Evolutionary conservation across 2,888 invertebrate species (phyloP), one percentile per base, ranked within the genome.

Genomic region (Luperina nickerlii): DNA sequence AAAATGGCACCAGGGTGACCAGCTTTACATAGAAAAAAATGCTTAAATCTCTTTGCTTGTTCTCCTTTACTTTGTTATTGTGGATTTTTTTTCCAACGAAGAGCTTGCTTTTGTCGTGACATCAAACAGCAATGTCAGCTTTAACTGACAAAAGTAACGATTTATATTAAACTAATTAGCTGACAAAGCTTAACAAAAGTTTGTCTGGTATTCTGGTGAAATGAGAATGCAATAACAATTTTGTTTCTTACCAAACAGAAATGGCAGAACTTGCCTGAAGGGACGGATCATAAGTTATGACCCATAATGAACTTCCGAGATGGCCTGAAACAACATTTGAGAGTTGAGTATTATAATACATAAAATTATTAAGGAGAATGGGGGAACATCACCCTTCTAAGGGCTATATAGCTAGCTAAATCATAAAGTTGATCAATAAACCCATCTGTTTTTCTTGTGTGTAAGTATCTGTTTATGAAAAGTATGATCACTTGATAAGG

Each of bases 161-260:
- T 75, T 13, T 54, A 24, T 74, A 78, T 78, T 48, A 82, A 78
- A 72, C 60, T 65, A 76, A 80, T 76, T 76, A 81, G 38, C 67
- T 84, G 75, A 84, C 45, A 79, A 75, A 48, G 57, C 32, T 62
- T 74, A 82, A 62, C 54, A 83, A 74, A 83, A 83, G 65, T 83
- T 83, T 18, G 51, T 67, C 42, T 74, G 32, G 27, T 18, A 32
- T 78, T 57, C 42, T 48, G 45, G 1, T 74, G 51, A 62, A 78
- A 57, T 71, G 78, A 78, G 45, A 83, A 79, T 78, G 83, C 67
- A 83, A 70, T 83, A 83, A 78, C 83, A 78, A 83, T 83, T 83
- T 74, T 79, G 83, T 83, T 83, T 71, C 66, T 83, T 83, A 74
- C 79, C 70, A 69, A 82, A 82, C 82, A 69, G 60, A 84, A 83